These are phyloP conservation scores for Vannuccia rotundouncinata DNA, from an alignment of 2,888 invertebrate species.

Conservation along the genomic window DNA sequence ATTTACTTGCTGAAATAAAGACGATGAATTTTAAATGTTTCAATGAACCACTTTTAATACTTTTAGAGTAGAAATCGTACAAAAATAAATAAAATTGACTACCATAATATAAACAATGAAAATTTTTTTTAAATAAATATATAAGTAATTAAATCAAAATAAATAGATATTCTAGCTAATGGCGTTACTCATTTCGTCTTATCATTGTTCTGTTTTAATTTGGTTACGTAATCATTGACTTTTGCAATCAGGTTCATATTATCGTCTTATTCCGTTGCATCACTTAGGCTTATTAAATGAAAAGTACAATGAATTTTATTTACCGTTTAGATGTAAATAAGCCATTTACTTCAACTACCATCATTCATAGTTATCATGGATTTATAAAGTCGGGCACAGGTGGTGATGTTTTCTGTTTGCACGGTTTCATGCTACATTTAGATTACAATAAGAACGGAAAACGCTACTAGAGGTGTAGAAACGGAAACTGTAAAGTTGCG, in stretches of 20 bases:
- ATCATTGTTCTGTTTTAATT: neutral
- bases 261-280: neutral
- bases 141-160: no score
- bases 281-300: neutral
- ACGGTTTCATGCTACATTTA: neutral
- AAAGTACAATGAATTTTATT: neutral
- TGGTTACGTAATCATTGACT: neutral
- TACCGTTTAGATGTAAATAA: neutral
- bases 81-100: no score
- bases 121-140: no score
- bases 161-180: no score
- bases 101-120: no score
- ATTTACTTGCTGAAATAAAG: no score
- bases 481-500: neutral
- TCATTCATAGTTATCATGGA: neutral
- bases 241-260: neutral
- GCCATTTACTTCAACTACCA: neutral
- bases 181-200: neutral
- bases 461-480: neutral
- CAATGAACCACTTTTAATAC: no score
- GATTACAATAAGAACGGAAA: neutral
- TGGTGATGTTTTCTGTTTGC: neutral
- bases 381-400: neutral
- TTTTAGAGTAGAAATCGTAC: no score
- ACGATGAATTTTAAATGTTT: no score